Evolutionary conservation across 2,797 vertebrate genomes (phyloP), one percentile per base, ranked within the genome.

Genomic region (Danio tinwini): DNA sequence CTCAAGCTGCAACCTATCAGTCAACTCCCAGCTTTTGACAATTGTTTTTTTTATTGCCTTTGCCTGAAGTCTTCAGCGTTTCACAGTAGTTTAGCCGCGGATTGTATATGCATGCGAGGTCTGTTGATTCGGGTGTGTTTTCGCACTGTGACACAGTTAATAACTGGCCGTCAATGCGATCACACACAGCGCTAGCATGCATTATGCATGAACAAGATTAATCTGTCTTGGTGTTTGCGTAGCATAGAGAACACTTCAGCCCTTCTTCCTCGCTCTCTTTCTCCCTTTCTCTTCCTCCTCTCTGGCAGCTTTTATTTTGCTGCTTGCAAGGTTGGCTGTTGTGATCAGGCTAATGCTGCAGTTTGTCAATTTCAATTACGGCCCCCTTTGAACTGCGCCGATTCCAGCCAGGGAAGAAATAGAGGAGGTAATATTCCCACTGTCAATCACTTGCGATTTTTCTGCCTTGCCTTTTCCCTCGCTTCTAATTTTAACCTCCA

Each of bases 301-400:
- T 69, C 42, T 47, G 68, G 53, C 85, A 80, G 76, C 82, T 85
- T 86, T 76, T 81, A 62, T 86, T 83, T 81, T 80, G 80, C 71
- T 40, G 62, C 81, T 29, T 73, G 72, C 76, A 80, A 74, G 77
- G 81, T 82, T 81, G 69, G 75, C 56, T 84, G 47, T 70, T 85
- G 81, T 87, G 84, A 86, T 85, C 83, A 85, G 76, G 72, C 82
- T 86, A 87, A 90, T 86, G 87, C 79, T 84, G 82, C 81, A 85
- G 84, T 88, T 89, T 90, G 86, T 87, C 86, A 81, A 85, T 86
- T 90, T 87, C 87, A 77, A 85, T 88, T 88, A 87, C 16, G 81
- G 72, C 55, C 86, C 85, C 69, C 85, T 90, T 91, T 89, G 83
- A 90, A 89, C 81, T 81, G 75, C 21, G 61, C 59, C 69, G 72